phyloP scores from a whole-genome alignment of 2,113 vertebrate species.

The Lota lota region DNA sequence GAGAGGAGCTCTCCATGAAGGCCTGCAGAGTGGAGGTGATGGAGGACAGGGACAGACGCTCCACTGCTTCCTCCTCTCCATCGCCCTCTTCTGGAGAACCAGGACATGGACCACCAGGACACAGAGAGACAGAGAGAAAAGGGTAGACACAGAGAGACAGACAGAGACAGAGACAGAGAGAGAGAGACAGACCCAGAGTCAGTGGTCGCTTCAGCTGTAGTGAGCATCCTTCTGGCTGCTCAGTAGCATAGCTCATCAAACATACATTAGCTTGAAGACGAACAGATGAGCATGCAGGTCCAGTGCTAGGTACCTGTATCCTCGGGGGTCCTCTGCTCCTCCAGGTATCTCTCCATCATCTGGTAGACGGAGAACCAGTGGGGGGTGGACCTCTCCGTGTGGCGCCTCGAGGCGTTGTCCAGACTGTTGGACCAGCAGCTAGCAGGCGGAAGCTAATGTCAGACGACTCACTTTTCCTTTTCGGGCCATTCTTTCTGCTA shows the following conservation, averaged over 20 bases:
- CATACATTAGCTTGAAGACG: background rate
- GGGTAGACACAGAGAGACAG: too few species aligned
- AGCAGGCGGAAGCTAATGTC: background rate
- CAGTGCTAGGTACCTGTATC: background rate
- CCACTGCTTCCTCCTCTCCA: slow-evolving; percentile 21
- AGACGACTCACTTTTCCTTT: too few species aligned
- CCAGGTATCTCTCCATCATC: slow-evolving; percentile 84
- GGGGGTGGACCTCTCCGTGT: slow-evolving; percentile 83
- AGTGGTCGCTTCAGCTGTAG: too few species aligned
- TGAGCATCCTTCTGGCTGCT: too few species aligned
- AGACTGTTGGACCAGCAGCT: slow-evolving; percentile 95
- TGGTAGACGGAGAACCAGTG: slow-evolving; percentile 98
- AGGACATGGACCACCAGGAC: too few species aligned
- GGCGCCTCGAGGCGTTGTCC: slow-evolving; percentile 85
- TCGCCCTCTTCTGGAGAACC: too few species aligned
- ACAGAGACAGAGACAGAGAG: too few species aligned
- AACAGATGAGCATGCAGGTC: background rate
- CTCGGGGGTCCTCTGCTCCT: slow-evolving; percentile 79
- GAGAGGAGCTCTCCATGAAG: slow-evolving; percentile 88
- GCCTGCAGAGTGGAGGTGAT: slow-evolving; percentile 84
- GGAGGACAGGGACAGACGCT: slow-evolving; percentile 64
- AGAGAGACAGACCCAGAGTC: too few species aligned
- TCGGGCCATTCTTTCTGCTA: too few species aligned
- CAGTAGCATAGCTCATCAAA: too few species aligned
- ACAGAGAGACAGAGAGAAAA: background rate